Conservation (phyloP, 2,888 invertebrate genomes). For the Nomada ruficornis region DNA sequence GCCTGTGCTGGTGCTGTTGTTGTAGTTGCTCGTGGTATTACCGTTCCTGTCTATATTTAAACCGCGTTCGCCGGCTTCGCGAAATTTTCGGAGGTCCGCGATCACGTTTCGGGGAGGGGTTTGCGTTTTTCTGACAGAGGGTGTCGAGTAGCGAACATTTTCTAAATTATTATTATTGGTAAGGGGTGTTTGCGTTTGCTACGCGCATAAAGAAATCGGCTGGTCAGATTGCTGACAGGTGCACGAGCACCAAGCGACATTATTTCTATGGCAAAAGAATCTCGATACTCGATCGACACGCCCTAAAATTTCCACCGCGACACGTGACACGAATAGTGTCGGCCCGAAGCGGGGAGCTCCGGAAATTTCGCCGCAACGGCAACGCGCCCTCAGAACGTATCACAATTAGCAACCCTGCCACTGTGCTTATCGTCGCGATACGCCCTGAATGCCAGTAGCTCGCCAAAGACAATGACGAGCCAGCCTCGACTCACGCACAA, state of each 20-base stretch:
- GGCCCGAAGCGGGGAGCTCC: neutral
- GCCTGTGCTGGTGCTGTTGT: conserved; percentile 88
- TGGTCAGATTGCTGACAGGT: too few species aligned
- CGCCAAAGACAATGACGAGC: conserved; percentile 28
- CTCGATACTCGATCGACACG: too few species aligned
- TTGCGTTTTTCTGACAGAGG: neutral
- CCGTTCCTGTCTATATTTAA: conserved; percentile 70
- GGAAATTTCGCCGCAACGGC: conserved; percentile 4
- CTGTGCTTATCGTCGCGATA: neutral
- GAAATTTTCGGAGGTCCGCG: conserved; percentile 1
- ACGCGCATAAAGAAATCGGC: too few species aligned
- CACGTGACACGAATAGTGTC: too few species aligned
- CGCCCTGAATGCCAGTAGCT: conserved; percentile 14
- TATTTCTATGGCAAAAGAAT: too few species aligned
- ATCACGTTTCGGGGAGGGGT: too few species aligned
- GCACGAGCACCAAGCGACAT: too few species aligned
- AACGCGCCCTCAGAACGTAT: neutral
- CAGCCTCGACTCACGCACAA: neutral
- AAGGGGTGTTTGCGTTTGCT: too few species aligned
- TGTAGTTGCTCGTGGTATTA: conserved; percentile 87
- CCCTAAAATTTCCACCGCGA: too few species aligned
- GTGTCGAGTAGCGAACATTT: neutral
- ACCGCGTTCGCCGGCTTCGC: conserved; percentile 3
- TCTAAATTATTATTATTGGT: too few species aligned
- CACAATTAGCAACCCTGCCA: neutral